Percentiles rank a stretch among this genome's conserved stretches.
Conservation (phyloP, 2,888 invertebrate species). For the Stenchaetothrips biformis region DNA sequence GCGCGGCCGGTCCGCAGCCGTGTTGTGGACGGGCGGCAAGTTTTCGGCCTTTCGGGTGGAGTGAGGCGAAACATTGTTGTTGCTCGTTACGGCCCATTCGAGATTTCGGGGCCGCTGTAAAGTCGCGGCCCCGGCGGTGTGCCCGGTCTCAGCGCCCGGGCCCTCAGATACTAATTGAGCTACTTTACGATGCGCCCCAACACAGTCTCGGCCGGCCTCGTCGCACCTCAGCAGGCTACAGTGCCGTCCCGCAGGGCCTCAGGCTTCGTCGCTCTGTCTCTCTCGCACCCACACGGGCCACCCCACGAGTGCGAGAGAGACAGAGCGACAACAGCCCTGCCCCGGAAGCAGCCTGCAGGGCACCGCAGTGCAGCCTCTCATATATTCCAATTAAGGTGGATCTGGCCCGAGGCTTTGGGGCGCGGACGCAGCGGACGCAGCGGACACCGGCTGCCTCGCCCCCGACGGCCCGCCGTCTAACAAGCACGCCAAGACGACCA, state of each 20-base stretch:
- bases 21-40: no score
- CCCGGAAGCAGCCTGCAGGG: no score
- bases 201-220: no score
- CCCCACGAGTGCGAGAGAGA: neutral
- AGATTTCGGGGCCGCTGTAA: neutral
- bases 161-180: neutral
- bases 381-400: constrained; percentile 19
- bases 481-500: neutral
- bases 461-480: neutral
- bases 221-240: neutral
- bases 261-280: no score
- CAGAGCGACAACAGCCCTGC: neutral
- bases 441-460: neutral
- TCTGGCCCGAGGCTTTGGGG: neutral
- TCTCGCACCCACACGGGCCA: no score
- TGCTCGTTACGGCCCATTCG: neutral
- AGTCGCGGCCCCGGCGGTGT: no score
- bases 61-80: neutral
- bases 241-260: no score
- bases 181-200: neutral
- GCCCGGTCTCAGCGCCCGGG: no score
- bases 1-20: no score
- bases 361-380: neutral
- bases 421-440: neutral
- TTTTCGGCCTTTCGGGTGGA: no score